phyloP scores from a whole-genome alignment of 2,888 invertebrate species.

The Tridacna crocea region DNA sequence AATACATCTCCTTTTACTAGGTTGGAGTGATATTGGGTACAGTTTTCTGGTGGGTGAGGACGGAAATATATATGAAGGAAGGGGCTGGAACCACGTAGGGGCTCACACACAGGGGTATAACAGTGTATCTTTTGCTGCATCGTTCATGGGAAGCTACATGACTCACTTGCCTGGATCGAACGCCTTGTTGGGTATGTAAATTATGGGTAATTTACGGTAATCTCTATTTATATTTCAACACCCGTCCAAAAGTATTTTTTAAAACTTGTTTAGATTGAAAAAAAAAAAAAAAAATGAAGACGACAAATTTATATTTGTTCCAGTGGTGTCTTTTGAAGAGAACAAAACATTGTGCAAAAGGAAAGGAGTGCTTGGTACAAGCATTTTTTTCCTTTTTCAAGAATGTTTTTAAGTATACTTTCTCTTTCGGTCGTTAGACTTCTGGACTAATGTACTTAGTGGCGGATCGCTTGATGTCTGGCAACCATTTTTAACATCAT shows the following conservation, averaged over 20 bases:
- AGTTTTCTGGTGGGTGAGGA: conserved; percentile 86
- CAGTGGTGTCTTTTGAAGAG: too few relatives aligned
- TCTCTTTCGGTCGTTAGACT: too few relatives aligned
- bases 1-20: conserved; percentile 51
- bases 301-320: too few relatives aligned
- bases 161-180: conserved; percentile 63
- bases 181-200: conserved; percentile 62
- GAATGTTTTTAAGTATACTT: too few relatives aligned
- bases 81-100: conserved; percentile 90
- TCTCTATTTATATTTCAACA: background rate
- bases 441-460: too few relatives aligned
- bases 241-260: background rate
- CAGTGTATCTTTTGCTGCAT: conserved; percentile 81
- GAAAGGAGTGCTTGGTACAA: too few relatives aligned
- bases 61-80: conserved; percentile 89
- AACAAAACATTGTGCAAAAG: too few relatives aligned
- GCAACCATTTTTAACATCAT: too few relatives aligned
- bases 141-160: conserved; percentile 76
- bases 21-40: conserved; percentile 73
- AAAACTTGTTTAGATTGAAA: background rate
- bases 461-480: too few relatives aligned
- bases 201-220: background rate
- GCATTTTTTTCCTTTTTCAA: too few relatives aligned
- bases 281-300: background rate
- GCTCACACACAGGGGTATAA: conserved; percentile 89